phyloP scores from a whole-genome alignment of 1,140 invertebrate genomes.

The Pinna nobilis region DNA sequence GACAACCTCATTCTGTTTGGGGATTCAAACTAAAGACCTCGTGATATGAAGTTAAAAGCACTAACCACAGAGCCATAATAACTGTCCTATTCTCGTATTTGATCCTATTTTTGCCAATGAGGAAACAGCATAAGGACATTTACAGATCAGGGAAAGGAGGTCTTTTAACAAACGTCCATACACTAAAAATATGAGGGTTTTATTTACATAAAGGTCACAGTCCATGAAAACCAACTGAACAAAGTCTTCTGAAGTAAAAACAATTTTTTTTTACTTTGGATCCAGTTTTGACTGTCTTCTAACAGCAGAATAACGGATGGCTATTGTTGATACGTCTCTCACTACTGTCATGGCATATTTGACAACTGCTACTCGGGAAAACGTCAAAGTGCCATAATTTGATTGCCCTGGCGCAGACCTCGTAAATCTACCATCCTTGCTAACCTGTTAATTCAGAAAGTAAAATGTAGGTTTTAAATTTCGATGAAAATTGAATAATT shows the following conservation, averaged over 20 bases:
- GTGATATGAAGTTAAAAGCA: no score
- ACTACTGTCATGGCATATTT: conserved; percentile 71
- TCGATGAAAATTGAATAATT: neutral
- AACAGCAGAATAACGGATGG: conserved; percentile 88
- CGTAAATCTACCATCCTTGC: conserved; percentile 20
- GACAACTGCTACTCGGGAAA: conserved; percentile 83
- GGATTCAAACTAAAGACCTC: no score
- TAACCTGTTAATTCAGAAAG: conserved; percentile 4
- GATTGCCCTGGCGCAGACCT: conserved; percentile 1
- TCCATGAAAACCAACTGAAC: no score
- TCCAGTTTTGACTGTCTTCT: conserved; percentile 83
- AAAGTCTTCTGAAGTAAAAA: neutral
- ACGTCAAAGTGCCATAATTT: conserved; percentile 35
- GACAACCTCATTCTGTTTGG: no score
- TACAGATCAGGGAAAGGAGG: no score
- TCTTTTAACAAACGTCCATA: no score
- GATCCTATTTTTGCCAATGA: no score
- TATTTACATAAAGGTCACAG: no score
- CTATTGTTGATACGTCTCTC: conserved; percentile 88
- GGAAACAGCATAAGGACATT: no score
- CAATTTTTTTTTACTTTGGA: conserved; percentile 71
- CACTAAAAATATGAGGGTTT: no score
- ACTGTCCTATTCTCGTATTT: no score
- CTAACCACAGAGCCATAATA: no score
- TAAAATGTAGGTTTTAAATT: neutral